Base-by-base conservation (phyloP, 2,113 vertebrate genomes). In the Chaenocephalus aceratus region DNA sequence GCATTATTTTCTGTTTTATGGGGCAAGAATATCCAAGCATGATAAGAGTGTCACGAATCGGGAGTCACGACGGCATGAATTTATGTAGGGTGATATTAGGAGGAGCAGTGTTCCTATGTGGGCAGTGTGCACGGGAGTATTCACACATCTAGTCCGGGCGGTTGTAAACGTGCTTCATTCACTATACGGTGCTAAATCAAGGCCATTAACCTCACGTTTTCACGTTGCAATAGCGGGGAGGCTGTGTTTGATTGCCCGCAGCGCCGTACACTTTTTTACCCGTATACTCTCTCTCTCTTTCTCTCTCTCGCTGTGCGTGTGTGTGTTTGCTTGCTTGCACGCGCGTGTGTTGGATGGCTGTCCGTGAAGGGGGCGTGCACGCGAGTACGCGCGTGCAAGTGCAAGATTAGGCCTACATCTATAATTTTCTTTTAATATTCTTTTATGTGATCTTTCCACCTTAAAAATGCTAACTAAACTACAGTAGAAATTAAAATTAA, bases 1-100 rank as follows among this genome's bases (percentile, higher is more conserved):
- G 63, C 77, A 68, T 77, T 72, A 36, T 79, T 72, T 58, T 70
- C 41, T 54, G 52, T 53, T 34, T 58, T 68, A 68, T 45, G 54
- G 36, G 61, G 82, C 61, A 66, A 79, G 86, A 58, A 80, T 10
- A 75, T 80, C 51, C 73, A 10, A 75, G 78, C 70, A 58, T 36
- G 61, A 58, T 36, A 54, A 76, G 58, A 56, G 74, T 87, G 85
- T 87, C 89, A 90, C 88, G 78, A 93, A 86, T 82, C 75, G 75
- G 49, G 81, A 92, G 87, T 92, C 92, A 92, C 81, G 91, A 94
- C 88, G 60, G 81, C 81, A 13, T 62, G 81, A 71, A 80, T 86
- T 49, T 66, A 75, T 86, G 85, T 80, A 21, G 80, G 66, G 69
- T 77, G 84, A 60, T 72, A 62, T 76, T 48, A 76, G 75, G 69